Conservation (phyloP, 2,888 invertebrate species). For the Drosophila subquinaria region DNA sequence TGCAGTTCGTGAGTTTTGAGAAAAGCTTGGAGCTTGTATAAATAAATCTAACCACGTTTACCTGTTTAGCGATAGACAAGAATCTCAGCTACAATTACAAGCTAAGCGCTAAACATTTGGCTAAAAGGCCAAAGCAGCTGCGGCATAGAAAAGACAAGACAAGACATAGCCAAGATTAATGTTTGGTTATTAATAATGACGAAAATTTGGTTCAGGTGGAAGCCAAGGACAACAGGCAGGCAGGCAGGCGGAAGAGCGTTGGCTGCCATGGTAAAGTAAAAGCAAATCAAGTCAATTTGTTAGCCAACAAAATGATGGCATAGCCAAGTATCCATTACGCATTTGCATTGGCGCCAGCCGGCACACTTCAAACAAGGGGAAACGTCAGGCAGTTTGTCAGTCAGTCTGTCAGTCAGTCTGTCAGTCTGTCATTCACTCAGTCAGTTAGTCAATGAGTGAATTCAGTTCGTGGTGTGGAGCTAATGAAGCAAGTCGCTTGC, state of each 20-base stretch:
- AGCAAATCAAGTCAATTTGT: conserved; percentile 74
- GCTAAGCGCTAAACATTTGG: conserved; percentile 67
- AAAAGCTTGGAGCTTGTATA: conserved; percentile 14
- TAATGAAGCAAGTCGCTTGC: conserved; percentile 62
- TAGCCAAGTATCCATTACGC: conserved; percentile 69
- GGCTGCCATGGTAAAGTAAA: conserved; percentile 40
- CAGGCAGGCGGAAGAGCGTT: not conserved
- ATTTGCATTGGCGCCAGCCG: conserved; percentile 67
- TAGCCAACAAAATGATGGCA: conserved; percentile 51
- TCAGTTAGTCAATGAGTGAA: conserved; percentile 6
- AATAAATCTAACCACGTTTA: conserved; percentile 37
- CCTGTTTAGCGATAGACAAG: conserved; percentile 44
- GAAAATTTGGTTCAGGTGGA: conserved; percentile 54
- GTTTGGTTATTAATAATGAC: conserved; percentile 71
- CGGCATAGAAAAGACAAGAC: conserved; percentile 33
- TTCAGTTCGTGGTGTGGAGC: conserved; percentile 33
- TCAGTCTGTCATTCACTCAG: conserved; percentile 3
- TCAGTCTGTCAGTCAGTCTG: conserved; percentile 4
- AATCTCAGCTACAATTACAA: conserved; percentile 67
- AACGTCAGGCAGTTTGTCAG: conserved; percentile 19
- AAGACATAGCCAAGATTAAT: conserved; percentile 63
- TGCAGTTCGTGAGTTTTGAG: conserved; percentile 49
- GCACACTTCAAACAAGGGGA: conserved; percentile 8
- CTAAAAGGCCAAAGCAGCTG: conserved; percentile 62
- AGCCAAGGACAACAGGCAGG: conserved; percentile 17